These are phyloP conservation scores for Eulemur macaco DNA, from an alignment of 2,113 vertebrate species.

Conservation along the genomic window DNA sequence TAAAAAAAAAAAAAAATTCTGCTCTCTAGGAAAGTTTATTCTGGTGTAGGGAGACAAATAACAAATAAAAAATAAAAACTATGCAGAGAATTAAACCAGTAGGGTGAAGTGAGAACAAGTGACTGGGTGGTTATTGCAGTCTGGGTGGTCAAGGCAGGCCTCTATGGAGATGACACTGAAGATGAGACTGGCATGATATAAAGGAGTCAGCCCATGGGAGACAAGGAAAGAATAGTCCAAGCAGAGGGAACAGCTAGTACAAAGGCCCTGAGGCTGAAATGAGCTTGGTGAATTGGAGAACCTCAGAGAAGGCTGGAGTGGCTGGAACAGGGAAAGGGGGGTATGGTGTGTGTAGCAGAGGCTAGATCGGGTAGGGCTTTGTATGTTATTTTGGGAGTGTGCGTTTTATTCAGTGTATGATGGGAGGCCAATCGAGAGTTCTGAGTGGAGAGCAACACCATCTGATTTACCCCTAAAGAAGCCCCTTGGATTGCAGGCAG, in stretches of 20 bases:
- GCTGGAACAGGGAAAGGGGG: not conserved
- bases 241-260: not conserved
- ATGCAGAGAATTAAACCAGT: not conserved
- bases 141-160: not conserved
- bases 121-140: not conserved
- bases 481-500: not conserved
- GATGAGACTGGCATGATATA: not conserved
- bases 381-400: not conserved
- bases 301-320: not conserved
- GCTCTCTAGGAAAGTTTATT: not conserved
- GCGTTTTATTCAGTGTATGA: not conserved
- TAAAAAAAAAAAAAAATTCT: not conserved
- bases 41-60: not conserved
- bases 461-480: not conserved
- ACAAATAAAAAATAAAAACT: not conserved
- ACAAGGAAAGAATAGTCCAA: not conserved
- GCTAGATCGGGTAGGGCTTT: fast-evolving
- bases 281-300: not conserved
- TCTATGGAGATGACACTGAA: not conserved
- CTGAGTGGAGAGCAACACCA: not conserved
- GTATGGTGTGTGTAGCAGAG: not conserved
- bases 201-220: not conserved
- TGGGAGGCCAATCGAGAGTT: not conserved
- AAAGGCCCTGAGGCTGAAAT: not conserved
- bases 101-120: not conserved